Evolutionary conservation across 30 jellyfish, hydroid and myxozoan species (phyloP).

Genomic region (Hydractinia symbiolongicarpus): DNA sequence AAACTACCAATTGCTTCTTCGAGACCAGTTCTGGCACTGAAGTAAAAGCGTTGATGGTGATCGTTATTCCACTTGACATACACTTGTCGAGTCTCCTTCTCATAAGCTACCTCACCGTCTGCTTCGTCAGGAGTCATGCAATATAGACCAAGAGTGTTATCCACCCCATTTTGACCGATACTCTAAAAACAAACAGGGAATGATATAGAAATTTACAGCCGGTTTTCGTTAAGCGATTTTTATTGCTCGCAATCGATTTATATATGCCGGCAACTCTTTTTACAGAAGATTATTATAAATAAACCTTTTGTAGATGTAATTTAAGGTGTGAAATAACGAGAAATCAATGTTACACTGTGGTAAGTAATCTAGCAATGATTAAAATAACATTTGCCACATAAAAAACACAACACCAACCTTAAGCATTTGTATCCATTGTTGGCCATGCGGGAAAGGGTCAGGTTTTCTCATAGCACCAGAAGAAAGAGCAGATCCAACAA

Average conservation of each 20-base stretch:
- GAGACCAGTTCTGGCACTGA: slow-evolving; percentile 85
- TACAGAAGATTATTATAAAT: neutral
- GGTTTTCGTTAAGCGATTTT: neutral
- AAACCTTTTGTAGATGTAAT: too few species aligned
- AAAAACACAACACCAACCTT: slow-evolving; percentile 37
- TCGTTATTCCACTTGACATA: slow-evolving; percentile 74
- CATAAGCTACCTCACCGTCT: slow-evolving; percentile 75
- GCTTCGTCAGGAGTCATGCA: slow-evolving; percentile 91
- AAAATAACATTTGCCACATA: too few species aligned
- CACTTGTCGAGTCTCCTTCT: slow-evolving; percentile 47
- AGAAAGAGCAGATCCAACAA: slow-evolving; percentile 94
- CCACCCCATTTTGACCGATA: slow-evolving; percentile 34
- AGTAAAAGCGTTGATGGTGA: slow-evolving; percentile 79
- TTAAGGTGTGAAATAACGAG: too few species aligned
- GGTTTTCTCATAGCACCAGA: slow-evolving; percentile 65
- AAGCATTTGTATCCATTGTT: slow-evolving; percentile 70
- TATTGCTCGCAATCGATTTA: neutral
- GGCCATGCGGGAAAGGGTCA: slow-evolving; percentile 77
- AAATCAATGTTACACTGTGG: too few species aligned
- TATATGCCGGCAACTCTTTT: neutral
- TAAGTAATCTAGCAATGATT: too few species aligned
- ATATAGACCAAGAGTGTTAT: slow-evolving; percentile 77
- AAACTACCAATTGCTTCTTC: slow-evolving; percentile 62
- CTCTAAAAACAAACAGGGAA: slow-evolving; percentile 39
- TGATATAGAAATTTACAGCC: neutral